A percentile compares a stretch with the other conserved stretches of the same genome.
phyloP scores from a whole-genome alignment of 2,797 vertebrate species.

The Melanotaenia pygmaea region DNA sequence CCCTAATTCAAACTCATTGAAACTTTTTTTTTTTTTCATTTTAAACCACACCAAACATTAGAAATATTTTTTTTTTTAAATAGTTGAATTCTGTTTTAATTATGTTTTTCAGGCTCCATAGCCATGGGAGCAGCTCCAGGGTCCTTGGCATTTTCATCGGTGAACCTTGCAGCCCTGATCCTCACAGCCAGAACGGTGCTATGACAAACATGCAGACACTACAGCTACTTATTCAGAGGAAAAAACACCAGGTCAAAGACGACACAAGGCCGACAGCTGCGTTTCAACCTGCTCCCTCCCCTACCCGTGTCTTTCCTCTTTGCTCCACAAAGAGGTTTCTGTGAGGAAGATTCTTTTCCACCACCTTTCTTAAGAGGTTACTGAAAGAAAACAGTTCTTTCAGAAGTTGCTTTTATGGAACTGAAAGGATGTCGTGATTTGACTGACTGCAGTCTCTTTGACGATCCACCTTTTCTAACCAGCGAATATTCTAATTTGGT shows the following conservation, averaged over 20 bases:
- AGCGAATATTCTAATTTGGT: slow-evolving; percentile 55
- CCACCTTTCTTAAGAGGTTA: slow-evolving; percentile 53
- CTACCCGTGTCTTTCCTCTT: slow-evolving; percentile 51
- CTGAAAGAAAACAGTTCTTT: slow-evolving; percentile 63
- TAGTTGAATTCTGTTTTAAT: slow-evolving; percentile 30
- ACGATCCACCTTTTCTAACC: slow-evolving; percentile 49
- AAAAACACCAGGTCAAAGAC: slow-evolving; percentile 63
- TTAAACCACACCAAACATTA: not conserved
- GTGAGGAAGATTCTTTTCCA: slow-evolving; percentile 51
- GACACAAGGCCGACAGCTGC: slow-evolving; percentile 43
- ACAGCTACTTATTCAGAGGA: slow-evolving; percentile 53
- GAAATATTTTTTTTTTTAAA: not conserved
- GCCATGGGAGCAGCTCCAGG: slow-evolving; percentile 84
- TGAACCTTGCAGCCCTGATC: slow-evolving; percentile 86
- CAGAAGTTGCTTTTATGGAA: slow-evolving; percentile 61
- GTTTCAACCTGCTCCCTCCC: slow-evolving; percentile 55
- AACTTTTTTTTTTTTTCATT: not conserved
- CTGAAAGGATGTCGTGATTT: slow-evolving; percentile 54
- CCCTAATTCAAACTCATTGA: not conserved
- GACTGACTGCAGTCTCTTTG: slow-evolving; percentile 56
- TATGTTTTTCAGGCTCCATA: slow-evolving; percentile 82
- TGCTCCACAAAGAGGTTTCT: slow-evolving; percentile 57
- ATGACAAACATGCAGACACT: slow-evolving; percentile 87
- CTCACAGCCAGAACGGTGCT: slow-evolving; percentile 91
- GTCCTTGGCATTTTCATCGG: slow-evolving; percentile 80